Evolutionary conservation across 2,113 vertebrate species (phyloP), one percentile per base, ranked within the genome.

Genomic region (Menidia beryllina): DNA sequence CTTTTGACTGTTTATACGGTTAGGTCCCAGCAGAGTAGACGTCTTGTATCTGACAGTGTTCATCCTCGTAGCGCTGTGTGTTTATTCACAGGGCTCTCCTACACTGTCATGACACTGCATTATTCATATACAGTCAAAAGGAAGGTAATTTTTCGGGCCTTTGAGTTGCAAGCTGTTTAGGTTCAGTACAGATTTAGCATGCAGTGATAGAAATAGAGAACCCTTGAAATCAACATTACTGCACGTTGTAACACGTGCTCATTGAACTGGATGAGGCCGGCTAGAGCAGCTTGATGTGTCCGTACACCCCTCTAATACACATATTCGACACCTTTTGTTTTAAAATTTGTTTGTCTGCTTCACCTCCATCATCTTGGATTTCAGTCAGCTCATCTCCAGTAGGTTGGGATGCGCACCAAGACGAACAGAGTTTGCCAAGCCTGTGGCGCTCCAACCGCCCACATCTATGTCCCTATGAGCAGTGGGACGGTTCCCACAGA

Each of bases 401-500:
- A 64, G 39, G 79, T 82, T 76, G 70, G 86, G 74, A 82, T 49
- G 58, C 72, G 39, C 72, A 86, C 75, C 83, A 90, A 89, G 57
- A 80, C 59, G 87, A 91, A 88, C 83, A 88, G 6, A 24, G 56
- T 65, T 54, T 79, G 75, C 81, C 81, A 57, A 66, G 51, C 64
- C 56, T 77, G 56, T 68, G 73, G 73, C 77, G 74, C 25, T 0
- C 79, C 54, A 52, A 34, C 68, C 79, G 30, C 84, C 84, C 76
- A 91, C 89, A 53, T 73, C 45, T 38, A 38, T 13, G 80, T 84
- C 83, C 79, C 80, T 30, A 27, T 64, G 75, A 78, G 60, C 72
- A 48, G 53, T 19, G 12, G 50, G 68, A 81, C 64, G 69, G 57
- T 92, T 91, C 86, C 84, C 89, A 91, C 82, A 89, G 48, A 81